phyloP scores from a whole-genome alignment of 2,113 vertebrate genomes.

The Pygoscelis antarcticus region DNA sequence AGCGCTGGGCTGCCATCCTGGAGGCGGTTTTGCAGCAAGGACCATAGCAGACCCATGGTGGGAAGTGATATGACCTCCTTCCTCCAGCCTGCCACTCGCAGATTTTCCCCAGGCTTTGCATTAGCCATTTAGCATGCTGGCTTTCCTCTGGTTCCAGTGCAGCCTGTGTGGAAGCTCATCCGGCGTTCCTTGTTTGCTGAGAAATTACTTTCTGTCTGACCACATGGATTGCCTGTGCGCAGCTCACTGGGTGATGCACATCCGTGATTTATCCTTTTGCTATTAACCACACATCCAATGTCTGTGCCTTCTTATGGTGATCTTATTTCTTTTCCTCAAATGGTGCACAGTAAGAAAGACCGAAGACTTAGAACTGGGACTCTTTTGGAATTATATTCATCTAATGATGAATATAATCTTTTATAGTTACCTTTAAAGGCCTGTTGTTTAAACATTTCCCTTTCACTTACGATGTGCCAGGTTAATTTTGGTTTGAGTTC shows the following conservation, averaged over 20 bases:
- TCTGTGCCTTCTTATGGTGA: not conserved
- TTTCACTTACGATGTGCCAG: not conserved
- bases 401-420: not conserved
- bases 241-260: not conserved
- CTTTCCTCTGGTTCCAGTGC: not conserved
- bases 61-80: not conserved
- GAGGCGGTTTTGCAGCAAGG: not conserved
- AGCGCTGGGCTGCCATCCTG: not conserved
- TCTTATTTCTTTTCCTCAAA: not conserved
- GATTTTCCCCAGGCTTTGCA: not conserved
- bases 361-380: not conserved
- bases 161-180: rapidly evolving
- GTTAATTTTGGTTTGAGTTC: not conserved
- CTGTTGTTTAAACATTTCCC: not conserved
- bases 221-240: rapidly evolving
- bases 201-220: not conserved
- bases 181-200: rapidly evolving
- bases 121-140: rapidly evolving
- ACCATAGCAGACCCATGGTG: rapidly evolving
- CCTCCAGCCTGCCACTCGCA: not conserved
- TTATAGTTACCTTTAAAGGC: not conserved
- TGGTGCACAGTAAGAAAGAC: not conserved
- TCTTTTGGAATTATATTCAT: not conserved
- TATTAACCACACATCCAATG: not conserved
- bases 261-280: not conserved